Base-by-base conservation (phyloP, 2,113 vertebrate species). In the Callopanchax toddi region DNA sequence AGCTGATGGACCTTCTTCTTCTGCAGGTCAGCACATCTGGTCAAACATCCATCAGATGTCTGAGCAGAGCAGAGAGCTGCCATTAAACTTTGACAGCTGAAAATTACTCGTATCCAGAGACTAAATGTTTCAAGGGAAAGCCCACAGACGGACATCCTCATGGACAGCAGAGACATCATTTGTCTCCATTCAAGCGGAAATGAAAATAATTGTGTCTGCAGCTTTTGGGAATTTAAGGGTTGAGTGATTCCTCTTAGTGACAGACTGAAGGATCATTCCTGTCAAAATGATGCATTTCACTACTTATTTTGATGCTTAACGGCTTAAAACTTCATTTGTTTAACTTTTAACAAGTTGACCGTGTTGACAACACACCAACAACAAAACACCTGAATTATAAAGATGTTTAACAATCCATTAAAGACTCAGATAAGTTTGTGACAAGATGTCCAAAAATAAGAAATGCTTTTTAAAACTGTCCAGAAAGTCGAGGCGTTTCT, bases 181-280 rank as follows among this genome's bases (percentile, higher is more conserved):
- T n/a, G 40, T 67, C 61, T 67, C 69, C 51, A 65, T 22, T 25
- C 37, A 17, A 60, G 62, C 34, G 58, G 65, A 76, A 83, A 74
- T 1, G 37, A 56, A 69, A 71, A 53, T 18, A 32, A 71, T 26
- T 57, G 46, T 34, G 46, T 74, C 42, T 51, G 46, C 0, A 7
- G 25, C 36, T 23, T 2, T 9, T 36, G 50, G 45, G 49, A 58
- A 59, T 48, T 22, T n/a, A 7, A 49, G 18, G 21, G 23, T 60
- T 36, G 64, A 34, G 16, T 49, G 40, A 34, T 32, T 11, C 11
- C 32, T 42, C 26, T 52, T 50, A 60, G 39, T 6, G 58, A 52
- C 64, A 10, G 16, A 15, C 25, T 11, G 59, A 60, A 46, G 23
- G 32, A 70, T 32, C 45, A 60, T 64, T 65, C 21, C 53, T 9